Base-by-base conservation (phyloP, 2,888 invertebrate species). In the Apoderus coryli region DNA sequence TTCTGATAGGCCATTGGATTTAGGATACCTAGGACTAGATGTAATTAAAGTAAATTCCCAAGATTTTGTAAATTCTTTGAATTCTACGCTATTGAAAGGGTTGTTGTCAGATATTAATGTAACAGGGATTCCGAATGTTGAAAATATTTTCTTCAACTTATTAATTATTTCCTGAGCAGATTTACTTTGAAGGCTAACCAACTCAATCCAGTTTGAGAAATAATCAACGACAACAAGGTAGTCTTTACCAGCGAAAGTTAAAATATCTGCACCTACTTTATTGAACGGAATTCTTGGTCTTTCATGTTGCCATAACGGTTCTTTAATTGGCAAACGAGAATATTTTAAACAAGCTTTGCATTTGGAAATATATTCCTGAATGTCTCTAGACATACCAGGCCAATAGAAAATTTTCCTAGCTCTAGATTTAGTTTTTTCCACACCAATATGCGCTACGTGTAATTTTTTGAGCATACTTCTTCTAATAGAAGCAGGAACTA, bases 11-110 rank as follows among this genome's bases (percentile, higher is more conserved):
- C 37, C 35, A 30, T 37, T 39, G 4, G 29, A 33, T 27, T 37
- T 33, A 7, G 37, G 35, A 22, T 39, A 44, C n/a, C 27, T 16
- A 32, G 44, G 40, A 36, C 40, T 41, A 12, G 38, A 37, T 16
- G 38, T 40, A 27, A 29, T 33, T 25, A 38, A 14, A 10, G 32
- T 32, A 2, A 43, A 24, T 27, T 41, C 32, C 34, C 40, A 38
- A n/a, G 33, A 29, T 25, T 37, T 40, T 24, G 37, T 32, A 37
- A 39, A 40, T 10, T 16, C 3, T 27, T 37, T 41, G 16, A 45
- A 42, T 32, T 38, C 28, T 10, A 9, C 22, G 25, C 35, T 39
- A 14, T 36, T 31, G 32, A 44, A 44, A 2, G 44, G 43, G 25
- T 35, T 36, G 31, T 44, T 44, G 27, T 44, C 43, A 10, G 36